Conservation (phyloP, 2,113 vertebrate species). For the Dromaius novaehollandiae region DNA sequence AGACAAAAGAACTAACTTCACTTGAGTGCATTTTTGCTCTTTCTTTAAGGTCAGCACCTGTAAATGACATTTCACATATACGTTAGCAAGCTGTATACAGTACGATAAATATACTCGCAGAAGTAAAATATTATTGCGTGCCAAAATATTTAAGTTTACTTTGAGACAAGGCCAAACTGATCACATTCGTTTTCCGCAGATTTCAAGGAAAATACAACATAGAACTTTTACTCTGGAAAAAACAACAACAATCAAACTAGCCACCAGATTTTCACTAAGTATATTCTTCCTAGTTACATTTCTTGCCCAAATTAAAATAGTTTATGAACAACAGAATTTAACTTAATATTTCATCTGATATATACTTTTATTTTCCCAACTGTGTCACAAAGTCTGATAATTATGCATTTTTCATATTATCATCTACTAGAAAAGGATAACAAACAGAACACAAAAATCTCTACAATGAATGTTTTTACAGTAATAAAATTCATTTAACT, state of each 20-base stretch:
- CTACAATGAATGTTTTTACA: not conserved
- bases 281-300: not conserved
- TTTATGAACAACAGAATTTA: not conserved
- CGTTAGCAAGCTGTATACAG: not conserved
- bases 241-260: not conserved
- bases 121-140: not conserved
- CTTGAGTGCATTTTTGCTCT: slow-evolving; percentile 93
- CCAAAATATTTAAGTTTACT: not conserved
- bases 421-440: not conserved
- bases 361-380: not conserved
- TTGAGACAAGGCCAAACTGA: not conserved
- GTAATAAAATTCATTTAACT: not conserved
- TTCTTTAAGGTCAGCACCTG: slow-evolving; percentile 97
- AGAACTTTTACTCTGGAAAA: not conserved
- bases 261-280: not conserved
- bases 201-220: slow-evolving; percentile 46
- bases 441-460: not conserved
- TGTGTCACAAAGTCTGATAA: slow-evolving; percentile 39
- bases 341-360: not conserved
- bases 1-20: slow-evolving; percentile 95
- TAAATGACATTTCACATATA: slow-evolving; percentile 60
- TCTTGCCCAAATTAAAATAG: not conserved
- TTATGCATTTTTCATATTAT: not conserved
- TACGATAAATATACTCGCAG: not conserved
- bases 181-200: not conserved